A percentile compares a stretch with the other conserved stretches of the same genome.
Evolutionary conservation across 2,888 invertebrate species (phyloP).

Genomic region (Helleia helle): DNA sequence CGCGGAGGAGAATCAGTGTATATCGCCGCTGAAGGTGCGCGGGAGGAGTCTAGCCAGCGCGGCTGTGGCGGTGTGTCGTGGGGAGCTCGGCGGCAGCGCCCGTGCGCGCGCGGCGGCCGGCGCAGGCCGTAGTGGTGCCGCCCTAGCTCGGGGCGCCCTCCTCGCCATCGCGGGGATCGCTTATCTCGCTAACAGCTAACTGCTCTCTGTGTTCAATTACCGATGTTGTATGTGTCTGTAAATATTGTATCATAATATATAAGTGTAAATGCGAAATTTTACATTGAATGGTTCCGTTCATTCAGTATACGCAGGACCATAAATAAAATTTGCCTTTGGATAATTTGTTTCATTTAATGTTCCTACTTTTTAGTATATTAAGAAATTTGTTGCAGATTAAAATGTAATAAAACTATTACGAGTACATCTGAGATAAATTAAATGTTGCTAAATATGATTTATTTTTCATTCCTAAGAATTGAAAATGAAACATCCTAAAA

Average conservation of each 20-base stretch:
- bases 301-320: constrained; percentile 72
- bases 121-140: constrained; percentile 28
- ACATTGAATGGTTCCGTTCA: constrained; percentile 71
- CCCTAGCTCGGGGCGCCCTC: constrained; percentile 27
- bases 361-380: too few relatives aligned
- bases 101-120: constrained; percentile 41
- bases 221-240: constrained; percentile 51
- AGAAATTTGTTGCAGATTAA: too few relatives aligned
- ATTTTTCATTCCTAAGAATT: too few relatives aligned
- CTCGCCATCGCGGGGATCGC: constrained; percentile 41
- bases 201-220: constrained; percentile 57
- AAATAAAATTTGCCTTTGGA: constrained; percentile 71
- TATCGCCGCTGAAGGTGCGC: constrained; percentile 88
- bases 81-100: constrained; percentile 54
- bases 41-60: constrained; percentile 80
- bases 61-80: constrained; percentile 49
- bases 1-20: constrained; percentile 85
- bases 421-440: too few relatives aligned
- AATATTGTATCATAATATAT: constrained; percentile 65
- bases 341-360: constrained; percentile 25
- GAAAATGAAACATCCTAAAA: too few relatives aligned
- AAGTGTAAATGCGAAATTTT: constrained; percentile 63
- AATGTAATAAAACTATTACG: too few relatives aligned
- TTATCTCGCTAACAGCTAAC: constrained; percentile 53
- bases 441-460: too few relatives aligned